These are phyloP conservation scores for Bolinopsis microptera DNA, from an alignment of 37 sponge, comb jelly and placozoan species.

Conservation along the genomic window DNA sequence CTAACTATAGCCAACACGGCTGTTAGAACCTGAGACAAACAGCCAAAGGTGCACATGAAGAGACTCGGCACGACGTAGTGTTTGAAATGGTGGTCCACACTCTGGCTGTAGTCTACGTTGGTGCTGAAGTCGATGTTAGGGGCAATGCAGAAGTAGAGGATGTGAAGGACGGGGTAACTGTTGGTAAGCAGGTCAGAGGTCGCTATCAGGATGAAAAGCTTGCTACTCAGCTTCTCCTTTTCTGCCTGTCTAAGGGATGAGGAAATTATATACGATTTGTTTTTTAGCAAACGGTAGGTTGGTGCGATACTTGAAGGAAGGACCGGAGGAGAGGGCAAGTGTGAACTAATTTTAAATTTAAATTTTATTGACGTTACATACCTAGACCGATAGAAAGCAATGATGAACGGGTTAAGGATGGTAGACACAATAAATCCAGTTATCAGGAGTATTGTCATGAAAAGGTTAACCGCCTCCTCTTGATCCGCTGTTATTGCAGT, in stretches of 20 bases:
- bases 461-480: not conserved
- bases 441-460: not conserved
- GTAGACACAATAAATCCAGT: constrained; percentile 21
- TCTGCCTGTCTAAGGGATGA: not conserved
- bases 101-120: not conserved
- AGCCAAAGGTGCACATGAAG: constrained; percentile 30
- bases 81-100: not conserved
- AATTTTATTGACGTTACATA: no score
- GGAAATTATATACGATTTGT: no score
- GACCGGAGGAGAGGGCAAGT: no score
- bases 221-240: constrained; percentile 2
- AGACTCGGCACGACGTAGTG: not conserved
- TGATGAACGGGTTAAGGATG: constrained; percentile 19
- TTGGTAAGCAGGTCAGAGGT: constrained; percentile 7
- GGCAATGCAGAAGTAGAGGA: constrained; percentile 15
- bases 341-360: no score
- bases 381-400: not conserved
- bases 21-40: constrained; percentile 22
- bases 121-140: not conserved
- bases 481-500: not conserved
- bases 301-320: no score
- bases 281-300: no score
- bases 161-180: constrained; percentile 48
- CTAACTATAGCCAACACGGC: not conserved
- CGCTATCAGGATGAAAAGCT: constrained; percentile 20